phyloP scores from a whole-genome alignment of 2,113 vertebrate genomes.

The Danionella cerebrum region DNA sequence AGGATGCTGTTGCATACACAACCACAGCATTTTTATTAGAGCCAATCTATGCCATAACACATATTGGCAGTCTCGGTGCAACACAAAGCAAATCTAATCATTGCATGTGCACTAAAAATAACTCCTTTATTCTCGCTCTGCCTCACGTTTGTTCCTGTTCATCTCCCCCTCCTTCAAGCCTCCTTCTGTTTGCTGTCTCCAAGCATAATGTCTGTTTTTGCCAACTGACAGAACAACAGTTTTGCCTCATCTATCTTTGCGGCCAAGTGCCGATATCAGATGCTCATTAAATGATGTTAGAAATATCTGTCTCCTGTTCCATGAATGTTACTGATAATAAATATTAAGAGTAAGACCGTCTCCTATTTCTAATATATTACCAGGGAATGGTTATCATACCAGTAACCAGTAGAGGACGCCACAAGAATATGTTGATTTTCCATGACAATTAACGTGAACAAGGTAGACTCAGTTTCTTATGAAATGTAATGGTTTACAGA shows the following conservation, averaged over 20 bases:
- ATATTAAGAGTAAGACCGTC: too few relatives aligned
- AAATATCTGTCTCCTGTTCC: neutral
- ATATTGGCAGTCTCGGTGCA: conserved; percentile 23
- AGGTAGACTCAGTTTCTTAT: too few relatives aligned
- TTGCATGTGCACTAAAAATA: conserved; percentile 29
- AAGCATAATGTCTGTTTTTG: conserved; percentile 5
- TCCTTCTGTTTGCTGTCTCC: conserved; percentile 21
- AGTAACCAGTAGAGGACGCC: conserved; percentile 25
- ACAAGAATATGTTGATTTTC: neutral
- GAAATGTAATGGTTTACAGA: too few relatives aligned
- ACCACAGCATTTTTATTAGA: conserved; percentile 4
- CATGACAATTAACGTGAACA: too few relatives aligned
- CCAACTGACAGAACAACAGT: neutral
- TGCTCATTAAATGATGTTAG: neutral
- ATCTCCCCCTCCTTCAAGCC: neutral
- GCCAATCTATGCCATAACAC: conserved; percentile 18
- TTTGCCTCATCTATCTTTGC: conserved; percentile 2
- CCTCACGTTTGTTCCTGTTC: conserved; percentile 9
- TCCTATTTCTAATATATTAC: too few relatives aligned
- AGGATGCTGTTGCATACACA: neutral
- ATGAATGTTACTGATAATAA: neutral
- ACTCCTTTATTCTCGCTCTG: conserved; percentile 13
- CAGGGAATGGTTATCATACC: neutral
- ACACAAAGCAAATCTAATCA: conserved; percentile 32
- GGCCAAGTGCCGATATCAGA: neutral